A percentile compares a stretch with the other conserved stretches of the same genome.
These are phyloP conservation scores for Icerya purchasi DNA, from an alignment of 2,888 invertebrate species.

Conservation along the genomic window DNA sequence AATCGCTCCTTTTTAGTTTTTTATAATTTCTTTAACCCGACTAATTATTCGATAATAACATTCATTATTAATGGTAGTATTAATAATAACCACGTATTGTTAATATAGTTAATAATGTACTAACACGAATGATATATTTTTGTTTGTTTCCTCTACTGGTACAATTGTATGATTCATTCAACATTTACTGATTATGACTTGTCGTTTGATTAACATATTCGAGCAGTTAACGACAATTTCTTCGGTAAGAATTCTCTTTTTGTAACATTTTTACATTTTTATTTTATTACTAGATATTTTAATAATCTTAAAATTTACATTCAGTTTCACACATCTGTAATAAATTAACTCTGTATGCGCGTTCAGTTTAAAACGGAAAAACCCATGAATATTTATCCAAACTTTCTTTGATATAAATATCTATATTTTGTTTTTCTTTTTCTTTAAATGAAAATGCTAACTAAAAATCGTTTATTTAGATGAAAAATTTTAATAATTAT, in stretches of 20 bases:
- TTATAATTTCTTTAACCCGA: not conserved
- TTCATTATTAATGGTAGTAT: no score
- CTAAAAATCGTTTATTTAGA: no score
- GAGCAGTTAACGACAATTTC: slow-evolving; percentile 96
- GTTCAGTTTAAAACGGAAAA: no score
- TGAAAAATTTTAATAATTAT: no score
- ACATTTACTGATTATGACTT: no score
- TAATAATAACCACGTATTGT: not conserved
- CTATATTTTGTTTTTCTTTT: no score
- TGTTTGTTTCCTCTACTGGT: not conserved
- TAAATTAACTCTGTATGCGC: no score
- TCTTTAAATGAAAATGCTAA: no score
- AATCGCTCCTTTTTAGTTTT: not conserved
- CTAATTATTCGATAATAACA: not conserved
- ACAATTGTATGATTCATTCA: no score
- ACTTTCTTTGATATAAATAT: no score
- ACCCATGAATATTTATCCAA: no score
- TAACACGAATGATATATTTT: not conserved
- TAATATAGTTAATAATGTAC: not conserved
- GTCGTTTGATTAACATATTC: not conserved
- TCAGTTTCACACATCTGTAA: slow-evolving; percentile 6
- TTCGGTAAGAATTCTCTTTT: slow-evolving; percentile 71
- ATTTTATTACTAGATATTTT: slow-evolving; percentile 9
- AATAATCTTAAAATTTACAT: slow-evolving; percentile 15
- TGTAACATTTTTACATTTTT: slow-evolving; percentile 7